Evolutionary conservation across 2,113 vertebrate genomes (phyloP).

Genomic region (Hemicordylus capensis): DNA sequence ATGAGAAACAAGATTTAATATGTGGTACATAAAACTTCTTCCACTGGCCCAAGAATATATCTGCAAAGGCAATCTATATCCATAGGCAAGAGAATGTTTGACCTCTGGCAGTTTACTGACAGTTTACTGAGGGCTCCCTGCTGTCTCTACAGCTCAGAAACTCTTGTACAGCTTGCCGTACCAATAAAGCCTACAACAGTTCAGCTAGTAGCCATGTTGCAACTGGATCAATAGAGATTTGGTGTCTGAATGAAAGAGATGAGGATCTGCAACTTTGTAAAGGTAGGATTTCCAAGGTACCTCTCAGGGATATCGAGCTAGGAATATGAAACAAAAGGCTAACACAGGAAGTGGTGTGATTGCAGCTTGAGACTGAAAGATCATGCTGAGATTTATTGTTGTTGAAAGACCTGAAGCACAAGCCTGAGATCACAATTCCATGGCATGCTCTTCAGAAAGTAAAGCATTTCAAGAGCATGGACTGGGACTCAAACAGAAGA

Average conservation of each 20-base stretch:
- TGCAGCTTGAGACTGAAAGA: neutral
- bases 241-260: conserved; percentile 1
- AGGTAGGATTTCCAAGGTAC: conserved; percentile 1
- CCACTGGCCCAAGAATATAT: neutral
- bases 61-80: neutral
- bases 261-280: conserved; percentile 9
- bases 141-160: conserved; percentile 23
- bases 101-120: neutral
- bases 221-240: conserved; percentile 5
- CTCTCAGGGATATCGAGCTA: neutral
- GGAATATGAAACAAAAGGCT: conserved; percentile 16
- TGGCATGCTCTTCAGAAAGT: neutral
- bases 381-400: neutral
- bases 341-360: neutral
- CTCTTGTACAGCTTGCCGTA: neutral
- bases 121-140: neutral
- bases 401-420: neutral
- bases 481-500: neutral
- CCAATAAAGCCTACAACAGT: neutral
- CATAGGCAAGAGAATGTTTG: neutral
- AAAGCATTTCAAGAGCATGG: neutral
- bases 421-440: neutral
- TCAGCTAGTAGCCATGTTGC: neutral
- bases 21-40: neutral
- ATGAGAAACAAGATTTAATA: neutral